Conservation (phyloP, 1,140 invertebrate species). For the Drosophila ohnishii region DNA sequence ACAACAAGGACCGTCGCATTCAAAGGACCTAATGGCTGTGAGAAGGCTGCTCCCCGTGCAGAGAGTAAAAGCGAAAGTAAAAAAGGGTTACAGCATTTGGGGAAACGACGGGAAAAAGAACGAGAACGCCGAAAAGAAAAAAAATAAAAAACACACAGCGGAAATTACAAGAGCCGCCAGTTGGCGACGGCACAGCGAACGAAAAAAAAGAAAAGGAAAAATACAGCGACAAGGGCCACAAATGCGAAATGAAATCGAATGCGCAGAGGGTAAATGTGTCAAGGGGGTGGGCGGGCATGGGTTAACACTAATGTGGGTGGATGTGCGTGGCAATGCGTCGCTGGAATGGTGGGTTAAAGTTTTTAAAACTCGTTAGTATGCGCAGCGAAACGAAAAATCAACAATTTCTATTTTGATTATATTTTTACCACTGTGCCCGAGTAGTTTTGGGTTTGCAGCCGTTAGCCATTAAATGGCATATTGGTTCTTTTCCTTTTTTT, state of each 20-base stretch:
- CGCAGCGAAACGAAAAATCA: conserved; percentile 79
- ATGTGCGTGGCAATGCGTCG: conserved; percentile 33
- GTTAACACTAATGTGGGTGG: conserved; percentile 58
- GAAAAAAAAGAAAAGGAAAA: conserved; percentile 12
- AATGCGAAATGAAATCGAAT: conserved; percentile 80
- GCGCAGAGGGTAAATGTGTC: conserved; percentile 54
- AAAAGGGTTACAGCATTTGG: conserved; percentile 53
- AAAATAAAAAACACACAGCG: conserved; percentile 52
- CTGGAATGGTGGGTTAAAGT: conserved; percentile 51
- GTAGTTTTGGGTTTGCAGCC: conserved; percentile 19
- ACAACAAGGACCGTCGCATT: conserved; percentile 39
- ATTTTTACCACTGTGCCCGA: conserved; percentile 56
- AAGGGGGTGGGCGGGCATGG: conserved; percentile 34
- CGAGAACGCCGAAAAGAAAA: conserved; percentile 1
- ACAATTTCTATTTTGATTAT: conserved; percentile 80
- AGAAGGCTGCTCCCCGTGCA: conserved; percentile 32
- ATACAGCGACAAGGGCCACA: conserved; percentile 50
- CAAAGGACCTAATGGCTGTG: conserved; percentile 66
- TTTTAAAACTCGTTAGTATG: conserved; percentile 77
- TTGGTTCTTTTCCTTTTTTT: conserved; percentile 3
- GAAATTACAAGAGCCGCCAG: conserved; percentile 78
- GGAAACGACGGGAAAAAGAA: conserved; percentile 22
- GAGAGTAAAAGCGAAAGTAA: conserved; percentile 62
- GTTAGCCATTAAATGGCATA: conserved; percentile 47
- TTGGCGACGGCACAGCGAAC: conserved; percentile 57